phyloP scores from a whole-genome alignment of 2,888 invertebrate species.

The Dynastes hyllus region DNA sequence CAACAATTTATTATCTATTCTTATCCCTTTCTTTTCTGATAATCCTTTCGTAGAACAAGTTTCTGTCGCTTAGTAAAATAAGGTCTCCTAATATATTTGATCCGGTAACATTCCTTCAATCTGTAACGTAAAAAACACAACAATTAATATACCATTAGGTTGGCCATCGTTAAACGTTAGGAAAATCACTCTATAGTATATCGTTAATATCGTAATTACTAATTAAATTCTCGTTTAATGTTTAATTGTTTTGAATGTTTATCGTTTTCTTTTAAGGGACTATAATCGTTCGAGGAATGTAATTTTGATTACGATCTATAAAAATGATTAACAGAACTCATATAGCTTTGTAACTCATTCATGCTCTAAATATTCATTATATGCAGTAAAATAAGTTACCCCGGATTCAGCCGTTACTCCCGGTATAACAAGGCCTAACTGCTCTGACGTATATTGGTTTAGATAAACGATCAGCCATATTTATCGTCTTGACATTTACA shows the following conservation, averaged over 20 bases:
- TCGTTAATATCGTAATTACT: background rate
- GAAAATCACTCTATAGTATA: slow-evolving; percentile 3
- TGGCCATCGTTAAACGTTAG: background rate
- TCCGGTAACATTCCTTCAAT: slow-evolving; percentile 15
- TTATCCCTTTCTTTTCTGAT: background rate
- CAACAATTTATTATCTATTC: background rate
- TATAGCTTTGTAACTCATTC: too few relatives aligned
- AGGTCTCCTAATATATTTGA: too few relatives aligned
- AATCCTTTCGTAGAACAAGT: background rate
- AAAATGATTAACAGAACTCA: too few relatives aligned
- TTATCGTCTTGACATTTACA: too few relatives aligned
- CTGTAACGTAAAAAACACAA: slow-evolving; percentile 32
- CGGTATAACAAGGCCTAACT: too few relatives aligned
- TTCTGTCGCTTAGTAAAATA: too few relatives aligned
- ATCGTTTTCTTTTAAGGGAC: background rate
- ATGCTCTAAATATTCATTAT: too few relatives aligned
- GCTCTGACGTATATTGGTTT: too few relatives aligned
- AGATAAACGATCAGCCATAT: too few relatives aligned
- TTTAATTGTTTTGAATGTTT: background rate
- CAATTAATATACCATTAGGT: slow-evolving; percentile 36
- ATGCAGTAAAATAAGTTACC: too few relatives aligned
- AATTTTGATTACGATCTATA: too few relatives aligned
- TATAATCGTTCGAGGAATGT: background rate
- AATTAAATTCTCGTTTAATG: background rate
- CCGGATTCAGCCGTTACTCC: too few relatives aligned